phyloP scores from a whole-genome alignment of 2,888 invertebrate species.

The Hyposoter dolosus region DNA sequence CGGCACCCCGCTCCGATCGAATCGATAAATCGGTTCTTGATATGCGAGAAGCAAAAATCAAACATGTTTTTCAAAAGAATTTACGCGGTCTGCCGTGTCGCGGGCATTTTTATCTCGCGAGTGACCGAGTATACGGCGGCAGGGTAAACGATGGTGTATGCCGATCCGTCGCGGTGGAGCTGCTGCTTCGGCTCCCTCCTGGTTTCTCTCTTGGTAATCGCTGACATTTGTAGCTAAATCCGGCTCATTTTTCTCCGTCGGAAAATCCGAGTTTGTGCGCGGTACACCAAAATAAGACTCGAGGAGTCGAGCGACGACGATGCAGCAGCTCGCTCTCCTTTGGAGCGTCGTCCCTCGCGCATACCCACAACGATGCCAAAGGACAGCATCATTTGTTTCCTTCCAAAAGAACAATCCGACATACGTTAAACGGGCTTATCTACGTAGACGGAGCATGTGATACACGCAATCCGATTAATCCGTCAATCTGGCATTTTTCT shows the following conservation, averaged over 20 bases:
- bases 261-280: neutral
- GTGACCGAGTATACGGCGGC: constrained; percentile 26
- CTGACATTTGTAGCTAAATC: constrained; percentile 64
- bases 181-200: constrained; percentile 27
- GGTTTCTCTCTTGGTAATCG: constrained; percentile 53
- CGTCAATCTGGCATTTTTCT: too few species aligned
- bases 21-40: too few species aligned
- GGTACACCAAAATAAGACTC: neutral
- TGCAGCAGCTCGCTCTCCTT: neutral
- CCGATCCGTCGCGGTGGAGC: neutral
- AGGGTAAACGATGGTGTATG: constrained; percentile 57
- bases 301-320: neutral
- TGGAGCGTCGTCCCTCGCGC: too few species aligned
- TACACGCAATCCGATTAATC: too few species aligned
- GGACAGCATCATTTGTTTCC: constrained; percentile 64
- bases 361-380: constrained; percentile 28
- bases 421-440: constrained; percentile 18
- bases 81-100: neutral
- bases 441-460: neutral
- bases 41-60: neutral
- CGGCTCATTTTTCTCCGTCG: constrained; percentile 61
- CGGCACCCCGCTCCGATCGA: too few species aligned
- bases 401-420: constrained; percentile 22
- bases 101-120: constrained; percentile 6
- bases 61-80: neutral